Percentiles rank a stretch among this genome's conserved stretches.
These are phyloP conservation scores for Pseudorasbora parva DNA, from an alignment of 2,113 vertebrate species.

Conservation along the genomic window DNA sequence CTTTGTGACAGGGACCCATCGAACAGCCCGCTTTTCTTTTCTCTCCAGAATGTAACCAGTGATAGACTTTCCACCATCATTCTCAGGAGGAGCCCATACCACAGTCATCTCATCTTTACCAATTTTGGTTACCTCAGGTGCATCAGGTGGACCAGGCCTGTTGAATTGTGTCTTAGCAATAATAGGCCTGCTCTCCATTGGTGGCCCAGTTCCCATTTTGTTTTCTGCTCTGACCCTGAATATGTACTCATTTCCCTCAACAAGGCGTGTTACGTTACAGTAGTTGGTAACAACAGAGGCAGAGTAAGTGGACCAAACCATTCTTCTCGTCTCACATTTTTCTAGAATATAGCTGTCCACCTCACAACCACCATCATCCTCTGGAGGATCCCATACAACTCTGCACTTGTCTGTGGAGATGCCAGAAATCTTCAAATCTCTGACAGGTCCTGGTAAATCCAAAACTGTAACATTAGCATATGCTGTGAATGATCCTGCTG, in stretches of 20 bases:
- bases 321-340: conserved; percentile 97
- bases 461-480: conserved; percentile 91
- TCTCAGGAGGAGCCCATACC: conserved; percentile 95
- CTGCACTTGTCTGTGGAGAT: conserved; percentile 91
- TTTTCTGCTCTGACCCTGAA: conserved; percentile 97
- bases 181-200: conserved; percentile 90
- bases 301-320: conserved; percentile 98
- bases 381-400: conserved; percentile 91
- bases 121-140: conserved; percentile 93
- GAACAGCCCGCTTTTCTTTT: conserved; percentile 88
- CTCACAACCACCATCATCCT: conserved; percentile 96
- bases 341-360: conserved; percentile 98
- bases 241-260: conserved; percentile 97
- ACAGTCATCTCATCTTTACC: conserved; percentile 99
- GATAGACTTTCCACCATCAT: conserved; percentile 96
- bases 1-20: conserved; percentile 96
- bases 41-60: conserved; percentile 97
- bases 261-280: conserved; percentile 88
- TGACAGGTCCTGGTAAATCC: conserved; percentile 92
- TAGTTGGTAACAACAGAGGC: conserved; percentile 82
- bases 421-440: conserved; percentile 87
- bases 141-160: conserved; percentile 91
- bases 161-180: conserved; percentile 91
- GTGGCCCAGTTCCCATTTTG: conserved; percentile 96
- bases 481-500: conserved; percentile 90